A percentile compares a stretch with the other conserved stretches of the same genome.
Conservation (phyloP, 64 coral and sea anemone genomes). For the Montipora capricornis region DNA sequence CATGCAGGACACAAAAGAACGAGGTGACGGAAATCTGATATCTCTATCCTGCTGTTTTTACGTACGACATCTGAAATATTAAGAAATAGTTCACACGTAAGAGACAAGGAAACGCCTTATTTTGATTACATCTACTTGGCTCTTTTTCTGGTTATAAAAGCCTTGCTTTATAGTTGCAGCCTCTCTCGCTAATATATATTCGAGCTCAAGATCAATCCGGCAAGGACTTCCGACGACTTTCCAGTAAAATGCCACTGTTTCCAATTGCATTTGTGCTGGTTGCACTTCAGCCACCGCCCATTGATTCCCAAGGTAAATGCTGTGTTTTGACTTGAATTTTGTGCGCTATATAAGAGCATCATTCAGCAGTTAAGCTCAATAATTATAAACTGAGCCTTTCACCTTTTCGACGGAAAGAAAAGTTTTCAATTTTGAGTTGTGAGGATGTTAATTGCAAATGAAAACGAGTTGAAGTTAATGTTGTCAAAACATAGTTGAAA, state of each 20-base stretch:
- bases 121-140: not conserved
- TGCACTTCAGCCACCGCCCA: not conserved
- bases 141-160: conserved; percentile 4
- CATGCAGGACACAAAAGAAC: not conserved
- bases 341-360: too few relatives aligned
- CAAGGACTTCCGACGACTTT: too few relatives aligned
- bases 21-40: conserved; percentile 24
- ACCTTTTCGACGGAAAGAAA: too few relatives aligned
- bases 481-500: not conserved
- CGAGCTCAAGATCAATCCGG: not conserved
- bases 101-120: not conserved
- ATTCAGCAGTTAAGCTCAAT: too few relatives aligned
- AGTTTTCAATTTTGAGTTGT: not conserved
- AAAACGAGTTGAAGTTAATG: not conserved
- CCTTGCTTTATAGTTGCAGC: not conserved
- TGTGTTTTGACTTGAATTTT: not conserved
- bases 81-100: not conserved
- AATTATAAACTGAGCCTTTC: too few relatives aligned
- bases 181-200: not conserved
- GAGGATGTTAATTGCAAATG: not conserved
- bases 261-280: not conserved
- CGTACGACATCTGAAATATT: not conserved
- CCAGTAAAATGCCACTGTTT: not conserved
- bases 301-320: not conserved
- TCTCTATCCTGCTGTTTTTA: not conserved